Percentiles rank a stretch among this genome's conserved stretches.
Evolutionary conservation across 2,888 invertebrate genomes (phyloP).

Genomic region (Ophioninae sp.): DNA sequence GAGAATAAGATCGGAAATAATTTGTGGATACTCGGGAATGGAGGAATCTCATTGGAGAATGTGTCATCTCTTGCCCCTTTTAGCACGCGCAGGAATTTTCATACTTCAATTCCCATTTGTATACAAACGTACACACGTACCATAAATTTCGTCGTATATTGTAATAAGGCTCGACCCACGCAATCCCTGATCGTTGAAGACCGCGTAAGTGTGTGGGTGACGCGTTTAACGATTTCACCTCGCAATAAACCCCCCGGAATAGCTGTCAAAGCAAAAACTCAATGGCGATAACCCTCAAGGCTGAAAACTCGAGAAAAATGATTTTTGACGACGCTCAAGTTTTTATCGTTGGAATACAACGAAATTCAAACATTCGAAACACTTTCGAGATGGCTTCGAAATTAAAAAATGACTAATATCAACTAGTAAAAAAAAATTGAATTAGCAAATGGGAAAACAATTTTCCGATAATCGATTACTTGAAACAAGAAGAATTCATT

Average conservation of each 20-base stretch:
- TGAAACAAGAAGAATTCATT: no score
- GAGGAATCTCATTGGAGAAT: conserved; percentile 31
- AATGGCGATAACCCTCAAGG: background rate
- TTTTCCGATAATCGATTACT: no score
- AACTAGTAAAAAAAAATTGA: no score
- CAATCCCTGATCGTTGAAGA: conserved; percentile 59
- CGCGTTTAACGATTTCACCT: conserved; percentile 43
- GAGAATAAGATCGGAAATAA: conserved; percentile 30
- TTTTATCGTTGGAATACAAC: no score
- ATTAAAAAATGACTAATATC: no score
- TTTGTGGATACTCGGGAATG: conserved; percentile 24
- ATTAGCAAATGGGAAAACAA: no score
- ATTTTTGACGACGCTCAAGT: no score
- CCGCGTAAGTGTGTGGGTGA: conserved; percentile 42
- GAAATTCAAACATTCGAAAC: no score
- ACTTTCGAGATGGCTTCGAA: no score
- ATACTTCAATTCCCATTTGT: conserved; percentile 25
- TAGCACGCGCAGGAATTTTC: conserved; percentile 52
- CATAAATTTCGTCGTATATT: conserved; percentile 43
- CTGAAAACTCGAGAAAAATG: no score
- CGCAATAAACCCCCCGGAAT: conserved; percentile 49
- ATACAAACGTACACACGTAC: conserved; percentile 21
- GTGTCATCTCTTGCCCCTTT: conserved; percentile 29
- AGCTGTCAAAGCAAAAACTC: background rate
- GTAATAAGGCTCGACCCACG: conserved; percentile 58